Evolutionary conservation across 2,888 invertebrate species (phyloP).

Genomic region (Tetranychus truncatus): DNA sequence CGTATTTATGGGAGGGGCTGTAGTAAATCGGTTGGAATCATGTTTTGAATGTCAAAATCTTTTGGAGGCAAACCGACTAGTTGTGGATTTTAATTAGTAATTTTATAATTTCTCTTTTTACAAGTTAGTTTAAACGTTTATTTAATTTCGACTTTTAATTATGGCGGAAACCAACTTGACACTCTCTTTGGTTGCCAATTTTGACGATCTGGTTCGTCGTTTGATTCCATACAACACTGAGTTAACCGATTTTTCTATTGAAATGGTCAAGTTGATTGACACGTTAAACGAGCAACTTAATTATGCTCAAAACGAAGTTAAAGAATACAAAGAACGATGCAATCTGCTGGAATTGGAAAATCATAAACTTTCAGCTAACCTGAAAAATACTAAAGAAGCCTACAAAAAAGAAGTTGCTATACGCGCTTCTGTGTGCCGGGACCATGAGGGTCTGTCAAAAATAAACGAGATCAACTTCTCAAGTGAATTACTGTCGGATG

Average conservation of each 20-base stretch:
- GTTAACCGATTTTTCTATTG: neutral
- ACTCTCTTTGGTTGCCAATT: slow-evolving; percentile 32
- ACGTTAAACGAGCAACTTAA: slow-evolving; percentile 4
- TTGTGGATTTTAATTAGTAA: no score
- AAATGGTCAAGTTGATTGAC: slow-evolving; percentile 4
- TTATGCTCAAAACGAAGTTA: slow-evolving; percentile 7
- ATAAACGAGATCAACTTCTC: slow-evolving; percentile 12
- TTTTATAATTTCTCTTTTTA: no score
- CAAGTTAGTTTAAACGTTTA: neutral
- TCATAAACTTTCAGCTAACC: slow-evolving; percentile 30
- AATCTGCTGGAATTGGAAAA: slow-evolving; percentile 44
- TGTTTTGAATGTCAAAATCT: no score
- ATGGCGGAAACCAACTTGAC: neutral
- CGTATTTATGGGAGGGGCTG: no score
- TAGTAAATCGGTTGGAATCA: no score
- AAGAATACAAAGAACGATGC: neutral
- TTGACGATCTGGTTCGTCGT: slow-evolving; percentile 35
- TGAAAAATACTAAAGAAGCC: slow-evolving; percentile 13
- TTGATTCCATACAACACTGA: slow-evolving; percentile 7
- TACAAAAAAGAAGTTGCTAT: slow-evolving; percentile 16
- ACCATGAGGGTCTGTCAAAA: neutral
- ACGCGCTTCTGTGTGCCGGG: neutral
- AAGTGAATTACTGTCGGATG: slow-evolving; percentile 52
- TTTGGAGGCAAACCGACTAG: no score
- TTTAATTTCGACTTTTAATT: neutral